A percentile compares a stretch with the other conserved stretches of the same genome.
Evolutionary conservation across 1,140 invertebrate species (phyloP).

Genomic region (Pogonomyrmex barbatus): DNA sequence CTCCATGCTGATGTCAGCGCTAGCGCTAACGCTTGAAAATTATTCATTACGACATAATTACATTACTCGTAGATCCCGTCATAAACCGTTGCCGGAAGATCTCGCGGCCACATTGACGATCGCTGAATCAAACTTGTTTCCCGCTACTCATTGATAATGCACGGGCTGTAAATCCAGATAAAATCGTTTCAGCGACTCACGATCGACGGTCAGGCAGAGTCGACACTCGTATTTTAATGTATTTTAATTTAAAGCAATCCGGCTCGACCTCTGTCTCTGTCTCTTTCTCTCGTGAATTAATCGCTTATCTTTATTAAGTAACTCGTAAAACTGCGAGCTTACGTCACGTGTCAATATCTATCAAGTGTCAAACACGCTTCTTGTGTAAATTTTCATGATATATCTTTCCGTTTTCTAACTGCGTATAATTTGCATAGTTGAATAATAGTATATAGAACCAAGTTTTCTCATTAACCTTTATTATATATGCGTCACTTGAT

Average conservation of each 20-base stretch:
- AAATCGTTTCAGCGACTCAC: not conserved
- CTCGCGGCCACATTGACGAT: not conserved
- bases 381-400: conserved; percentile 31
- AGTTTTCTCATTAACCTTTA: conserved; percentile 42
- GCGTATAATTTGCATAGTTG: not conserved
- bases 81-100: not conserved
- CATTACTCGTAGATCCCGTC: not conserved
- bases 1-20: not conserved
- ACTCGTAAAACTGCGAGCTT: not conserved
- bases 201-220: not conserved
- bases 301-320: conserved; percentile 41
- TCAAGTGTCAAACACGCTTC: conserved; percentile 7
- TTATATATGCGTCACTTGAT: conserved; percentile 16
- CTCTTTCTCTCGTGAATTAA: not conserved
- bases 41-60: conserved; percentile 1
- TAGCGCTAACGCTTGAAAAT: conserved; percentile 9
- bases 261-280: too few species aligned
- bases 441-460: conserved; percentile 19
- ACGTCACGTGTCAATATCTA: conserved; percentile 35
- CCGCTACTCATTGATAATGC: not conserved
- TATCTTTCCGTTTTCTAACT: conserved; percentile 21
- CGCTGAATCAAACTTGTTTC: conserved; percentile 21
- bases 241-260: conserved; percentile 11
- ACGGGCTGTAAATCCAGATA: not conserved
- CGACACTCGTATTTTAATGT: conserved; percentile 9